phyloP scores from a whole-genome alignment of 2,888 invertebrate genomes.

The Amphipoea lucens region DNA sequence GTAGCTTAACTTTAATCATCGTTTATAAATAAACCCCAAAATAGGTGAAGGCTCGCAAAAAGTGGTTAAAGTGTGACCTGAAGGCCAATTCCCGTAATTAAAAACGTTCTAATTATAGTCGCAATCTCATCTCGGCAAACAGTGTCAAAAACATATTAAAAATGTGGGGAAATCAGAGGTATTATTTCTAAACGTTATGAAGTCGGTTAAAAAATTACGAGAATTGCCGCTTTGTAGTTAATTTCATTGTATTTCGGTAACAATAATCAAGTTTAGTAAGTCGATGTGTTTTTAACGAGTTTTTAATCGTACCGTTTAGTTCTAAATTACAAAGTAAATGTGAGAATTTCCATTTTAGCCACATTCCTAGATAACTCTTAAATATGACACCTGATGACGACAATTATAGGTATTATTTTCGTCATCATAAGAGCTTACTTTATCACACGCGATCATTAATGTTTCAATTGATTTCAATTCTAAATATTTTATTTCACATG shows the following conservation, averaged over 20 bases:
- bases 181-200: neutral
- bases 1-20: too few species aligned
- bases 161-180: neutral
- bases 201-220: neutral
- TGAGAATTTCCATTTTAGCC: slow-evolving; percentile 53
- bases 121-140: neutral
- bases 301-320: slow-evolving; percentile 53
- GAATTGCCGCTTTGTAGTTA: neutral
- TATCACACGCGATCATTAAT: neutral
- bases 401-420: slow-evolving; percentile 30
- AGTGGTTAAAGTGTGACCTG: neutral
- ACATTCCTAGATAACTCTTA: slow-evolving; percentile 31
- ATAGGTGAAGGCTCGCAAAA: neutral
- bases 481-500: slow-evolving; percentile 14
- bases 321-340: slow-evolving; percentile 39
- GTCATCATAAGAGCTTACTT: neutral
- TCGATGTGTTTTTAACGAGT: slow-evolving; percentile 48
- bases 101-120: neutral
- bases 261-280: slow-evolving; percentile 20
- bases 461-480: slow-evolving; percentile 8
- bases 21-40: too few species aligned
- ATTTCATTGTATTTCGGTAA: slow-evolving; percentile 26
- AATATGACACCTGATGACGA: slow-evolving; percentile 6
- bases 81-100: neutral
- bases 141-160: neutral